A percentile compares a stretch with the other conserved stretches of the same genome.
Conservation (phyloP, 2,888 invertebrate species). For the Athrips mouffetella region DNA sequence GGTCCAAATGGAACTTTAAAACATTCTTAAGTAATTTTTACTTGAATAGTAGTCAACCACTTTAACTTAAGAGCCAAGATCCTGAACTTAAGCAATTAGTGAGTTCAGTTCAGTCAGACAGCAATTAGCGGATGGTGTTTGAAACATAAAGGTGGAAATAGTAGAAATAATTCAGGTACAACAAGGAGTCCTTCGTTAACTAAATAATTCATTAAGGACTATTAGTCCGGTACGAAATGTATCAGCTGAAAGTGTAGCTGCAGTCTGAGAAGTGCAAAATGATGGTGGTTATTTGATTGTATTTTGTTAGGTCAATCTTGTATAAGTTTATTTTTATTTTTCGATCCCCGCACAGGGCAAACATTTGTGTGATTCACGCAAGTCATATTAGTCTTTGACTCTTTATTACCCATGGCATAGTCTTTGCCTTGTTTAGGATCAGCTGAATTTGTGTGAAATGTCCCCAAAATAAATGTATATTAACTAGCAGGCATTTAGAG, state of each 20-base stretch:
- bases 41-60: constrained; percentile 68
- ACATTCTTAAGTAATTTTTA: constrained; percentile 66
- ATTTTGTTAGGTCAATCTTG: background rate
- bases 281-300: constrained; percentile 19
- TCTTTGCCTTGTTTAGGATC: no score
- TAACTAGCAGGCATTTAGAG: no score
- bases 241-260: constrained; percentile 50
- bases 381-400: no score
- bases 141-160: constrained; percentile 71
- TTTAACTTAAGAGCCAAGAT: constrained; percentile 65
- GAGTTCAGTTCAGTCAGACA: constrained; percentile 66
- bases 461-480: no score
- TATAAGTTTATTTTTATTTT: background rate
- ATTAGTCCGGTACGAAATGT: constrained; percentile 64
- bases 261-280: background rate
- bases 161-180: constrained; percentile 74
- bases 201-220: constrained; percentile 72
- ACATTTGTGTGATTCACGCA: no score
- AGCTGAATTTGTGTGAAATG: no score
- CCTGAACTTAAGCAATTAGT: constrained; percentile 76
- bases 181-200: constrained; percentile 65
- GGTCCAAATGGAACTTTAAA: constrained; percentile 56
- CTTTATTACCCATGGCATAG: no score
- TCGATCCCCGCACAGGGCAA: no score
- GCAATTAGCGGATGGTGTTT: constrained; percentile 75